Evolutionary conservation across 2,888 invertebrate species (phyloP).

Genomic region (Mesorhabditis spiculigera): DNA sequence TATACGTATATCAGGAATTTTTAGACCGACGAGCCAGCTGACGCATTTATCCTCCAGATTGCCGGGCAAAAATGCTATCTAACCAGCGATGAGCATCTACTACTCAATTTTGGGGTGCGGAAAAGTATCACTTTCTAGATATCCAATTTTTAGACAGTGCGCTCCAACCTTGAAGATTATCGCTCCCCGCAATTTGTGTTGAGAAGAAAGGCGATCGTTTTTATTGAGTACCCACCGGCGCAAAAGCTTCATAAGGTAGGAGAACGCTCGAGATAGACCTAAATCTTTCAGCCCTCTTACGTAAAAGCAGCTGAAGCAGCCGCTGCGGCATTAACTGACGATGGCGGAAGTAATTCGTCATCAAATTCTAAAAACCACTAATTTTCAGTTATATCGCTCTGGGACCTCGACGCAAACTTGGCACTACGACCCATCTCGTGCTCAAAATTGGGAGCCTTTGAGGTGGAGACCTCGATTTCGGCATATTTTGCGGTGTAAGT

Average conservation of each 20-base stretch:
- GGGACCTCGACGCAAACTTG: conserved; percentile 51
- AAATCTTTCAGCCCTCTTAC: conserved; percentile 38
- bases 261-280: conserved; percentile 11
- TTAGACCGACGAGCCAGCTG: conserved; percentile 27
- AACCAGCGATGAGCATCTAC: conserved; percentile 26
- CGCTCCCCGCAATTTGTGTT: conserved; percentile 44
- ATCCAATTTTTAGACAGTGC: conserved; percentile 37
- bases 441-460: conserved; percentile 28
- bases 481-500: neutral
- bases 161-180: conserved; percentile 50
- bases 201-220: conserved; percentile 33
- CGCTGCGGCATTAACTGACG: conserved; percentile 7
- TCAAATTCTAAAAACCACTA: conserved; percentile 21
- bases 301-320: conserved; percentile 28
- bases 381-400: conserved; percentile 29
- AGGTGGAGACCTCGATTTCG: conserved; percentile 10
- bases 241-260: conserved; percentile 34
- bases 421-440: conserved; percentile 31
- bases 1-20: conserved; percentile 10
- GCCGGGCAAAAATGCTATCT: conserved; percentile 46
- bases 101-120: conserved; percentile 37
- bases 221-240: conserved; percentile 30
- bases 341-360: conserved; percentile 12
- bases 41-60: conserved; percentile 48
- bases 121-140: neutral